Conservation (phyloP, 2,888 invertebrate species). For the Ochropleura leucogaster region DNA sequence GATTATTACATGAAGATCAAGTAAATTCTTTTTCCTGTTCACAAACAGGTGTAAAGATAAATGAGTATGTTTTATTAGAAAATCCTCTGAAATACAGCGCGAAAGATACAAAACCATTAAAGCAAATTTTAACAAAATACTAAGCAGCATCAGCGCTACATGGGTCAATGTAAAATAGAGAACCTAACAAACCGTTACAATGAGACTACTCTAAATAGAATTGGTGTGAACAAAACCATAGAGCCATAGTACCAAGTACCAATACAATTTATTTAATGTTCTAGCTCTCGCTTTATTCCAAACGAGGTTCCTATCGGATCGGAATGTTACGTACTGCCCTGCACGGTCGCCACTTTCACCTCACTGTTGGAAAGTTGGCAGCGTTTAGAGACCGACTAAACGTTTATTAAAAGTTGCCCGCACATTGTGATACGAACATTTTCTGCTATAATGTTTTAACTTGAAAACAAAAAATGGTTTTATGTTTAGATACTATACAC, state of each 20-base stretch:
- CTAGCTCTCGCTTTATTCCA: slow-evolving; percentile 72
- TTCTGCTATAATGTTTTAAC: slow-evolving; percentile 19
- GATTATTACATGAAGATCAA: slow-evolving; percentile 23
- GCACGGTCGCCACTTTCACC: slow-evolving; percentile 87
- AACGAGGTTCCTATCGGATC: slow-evolving; percentile 82
- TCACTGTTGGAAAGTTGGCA: slow-evolving; percentile 86
- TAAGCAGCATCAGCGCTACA: slow-evolving; percentile 10
- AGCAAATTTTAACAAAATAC: slow-evolving; percentile 5
- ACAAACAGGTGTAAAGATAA: background rate
- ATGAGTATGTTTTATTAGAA: slow-evolving; percentile 13
- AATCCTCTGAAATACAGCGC: slow-evolving; percentile 2
- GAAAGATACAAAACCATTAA: background rate
- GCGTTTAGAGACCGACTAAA: slow-evolving; percentile 84
- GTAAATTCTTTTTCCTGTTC: slow-evolving; percentile 18
- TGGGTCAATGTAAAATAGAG: slow-evolving; percentile 12
- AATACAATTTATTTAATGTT: slow-evolving; percentile 66
- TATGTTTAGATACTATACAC: background rate
- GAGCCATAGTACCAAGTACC: slow-evolving; percentile 43
- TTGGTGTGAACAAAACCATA: slow-evolving; percentile 47
- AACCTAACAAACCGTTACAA: slow-evolving; percentile 7
- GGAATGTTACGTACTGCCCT: slow-evolving; percentile 84
- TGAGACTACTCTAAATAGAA: slow-evolving; percentile 32
- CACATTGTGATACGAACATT: slow-evolving; percentile 49
- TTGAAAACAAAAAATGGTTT: too few species aligned
- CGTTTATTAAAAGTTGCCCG: slow-evolving; percentile 75